These are phyloP conservation scores for Malurus splendens DNA, from an alignment of 2,797 vertebrate genomes.

Conservation along the genomic window DNA sequence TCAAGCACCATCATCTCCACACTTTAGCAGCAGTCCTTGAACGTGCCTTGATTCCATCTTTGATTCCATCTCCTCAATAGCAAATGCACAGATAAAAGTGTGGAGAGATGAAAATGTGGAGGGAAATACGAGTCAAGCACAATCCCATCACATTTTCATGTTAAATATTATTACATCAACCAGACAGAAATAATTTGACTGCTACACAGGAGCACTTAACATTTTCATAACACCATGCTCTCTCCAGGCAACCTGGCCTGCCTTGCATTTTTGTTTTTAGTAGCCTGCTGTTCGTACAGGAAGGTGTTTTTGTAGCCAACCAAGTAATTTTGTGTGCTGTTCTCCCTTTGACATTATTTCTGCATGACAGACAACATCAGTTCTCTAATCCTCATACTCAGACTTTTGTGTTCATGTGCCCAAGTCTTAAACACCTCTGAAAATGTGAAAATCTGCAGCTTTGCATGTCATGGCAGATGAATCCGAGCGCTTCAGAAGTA, in stretches of 20 bases:
- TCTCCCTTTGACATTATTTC: not conserved
- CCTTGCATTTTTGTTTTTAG: not conserved
- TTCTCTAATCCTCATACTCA: not conserved
- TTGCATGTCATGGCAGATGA: not conserved
- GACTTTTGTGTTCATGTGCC: not conserved
- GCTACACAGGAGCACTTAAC: not conserved
- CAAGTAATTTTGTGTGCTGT: not conserved
- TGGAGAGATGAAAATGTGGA: not conserved
- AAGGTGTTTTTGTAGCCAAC: not conserved
- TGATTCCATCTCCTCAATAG: not conserved
- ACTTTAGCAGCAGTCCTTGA: not conserved
- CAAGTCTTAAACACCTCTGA: not conserved
- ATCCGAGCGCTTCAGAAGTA: not conserved
- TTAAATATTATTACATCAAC: slow-evolving; percentile 13
- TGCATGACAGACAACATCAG: not conserved
- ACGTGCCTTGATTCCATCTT: not conserved
- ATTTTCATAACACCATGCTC: not conserved
- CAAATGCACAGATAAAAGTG: not conserved
- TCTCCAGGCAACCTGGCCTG: not conserved
- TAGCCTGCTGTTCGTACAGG: not conserved
- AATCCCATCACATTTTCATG: not conserved
- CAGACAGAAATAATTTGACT: not conserved
- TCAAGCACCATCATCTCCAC: not conserved
- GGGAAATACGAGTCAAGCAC: not conserved
- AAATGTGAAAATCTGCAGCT: not conserved